Base-by-base conservation (phyloP, 2,888 invertebrate species). In the Drosophila phalerata region DNA sequence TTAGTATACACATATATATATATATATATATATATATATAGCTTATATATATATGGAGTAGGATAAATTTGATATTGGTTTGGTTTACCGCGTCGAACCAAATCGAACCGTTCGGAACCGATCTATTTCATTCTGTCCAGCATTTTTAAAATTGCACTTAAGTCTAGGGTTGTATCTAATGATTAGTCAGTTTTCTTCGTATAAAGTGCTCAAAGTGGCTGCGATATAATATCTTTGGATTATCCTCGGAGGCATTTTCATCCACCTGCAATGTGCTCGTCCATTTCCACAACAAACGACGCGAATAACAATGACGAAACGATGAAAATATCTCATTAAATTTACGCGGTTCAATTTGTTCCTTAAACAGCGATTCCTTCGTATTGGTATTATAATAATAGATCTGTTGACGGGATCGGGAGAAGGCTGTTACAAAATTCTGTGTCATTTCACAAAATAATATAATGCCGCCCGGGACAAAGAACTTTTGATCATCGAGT, bases 211-310 rank as follows among this genome's bases (percentile, higher is more conserved):
- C 70, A 28, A 91, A 83, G 28, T 91, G 81, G 69, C 88, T 84
- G 56, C 91, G 90, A 71, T 85, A 91, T 25, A 91, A 76, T 25
- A 91, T 78, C 71, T 76, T 73, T 63, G 77, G 67, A 52, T 88
- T 78, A 30, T 82, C 77, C 65, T 81, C 81, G 32, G 52, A 69
- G 34, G 90, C 77, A 3, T 69, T 60, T 66, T 92, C 90, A 10
- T 90, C 85, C 38, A 93, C 92, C 79, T 93, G 93, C 53, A 78
- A 73, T 11, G 88, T 85, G 72, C 90, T 84, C 15, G 91, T 90
- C 92, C 93, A 93, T 67, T 92, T 92, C 93, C 93, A 93, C 13
- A 91, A 52, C 22, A 88, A 61, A 1, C 93, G 90, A 0, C 85
- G 72, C 1, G 53, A 51, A 70, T 90, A 93, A 47, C 90, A 88